Base-by-base conservation (phyloP, 2,797 vertebrate species). In the Pseudopleuronectes americanus region DNA sequence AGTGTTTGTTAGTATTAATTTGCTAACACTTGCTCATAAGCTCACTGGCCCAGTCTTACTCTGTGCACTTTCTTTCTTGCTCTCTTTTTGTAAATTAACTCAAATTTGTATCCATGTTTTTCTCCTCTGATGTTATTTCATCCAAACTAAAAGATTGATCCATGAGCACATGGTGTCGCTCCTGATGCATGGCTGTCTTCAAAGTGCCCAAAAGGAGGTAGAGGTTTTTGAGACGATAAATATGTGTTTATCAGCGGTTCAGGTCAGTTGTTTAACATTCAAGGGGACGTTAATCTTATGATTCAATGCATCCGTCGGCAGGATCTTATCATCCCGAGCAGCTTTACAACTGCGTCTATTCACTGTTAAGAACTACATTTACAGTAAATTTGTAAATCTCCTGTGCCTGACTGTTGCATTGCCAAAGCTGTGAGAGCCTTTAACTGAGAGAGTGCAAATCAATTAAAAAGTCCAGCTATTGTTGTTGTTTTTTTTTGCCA, bases 321-420 rank as follows among this genome's bases (percentile, higher is more conserved):
- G 49, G 38, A 52, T 64, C 56, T 72, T 61, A 76, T 49, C 41
- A 54, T 55, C 43, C 21, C 5, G 5, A 57, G 48, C 49, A 67
- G 71, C 43, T 67, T 74, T 62, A 57, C 51, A 17, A 49, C 21
- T 26, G 61, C 57, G 12, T 65, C 36, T 9, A 51, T 33, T 51
- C 53, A 22, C 38, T 54, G 45, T 59, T 70, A n/a, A 51, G 51
- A 62, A 57, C 3, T 33, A 38, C 41, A 17, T 54, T 49, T 51
- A 57, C 4, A 54, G 36, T 70, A 31, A 45, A 78, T 68, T 55
- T 38, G 49, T 68, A 60, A 77, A 52, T 60, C 21, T 24, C 68
- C 21, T 33, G 9, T 55, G 67, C 33, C 60, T 22, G 47, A 14
- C 6, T 53, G 52, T 56, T 57, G 24, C 51, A 62, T 33, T 33